Percentiles rank a stretch among this genome's conserved stretches.
Conservation (phyloP, 2,113 vertebrate species). For the Nothoprocta pentlandii region DNA sequence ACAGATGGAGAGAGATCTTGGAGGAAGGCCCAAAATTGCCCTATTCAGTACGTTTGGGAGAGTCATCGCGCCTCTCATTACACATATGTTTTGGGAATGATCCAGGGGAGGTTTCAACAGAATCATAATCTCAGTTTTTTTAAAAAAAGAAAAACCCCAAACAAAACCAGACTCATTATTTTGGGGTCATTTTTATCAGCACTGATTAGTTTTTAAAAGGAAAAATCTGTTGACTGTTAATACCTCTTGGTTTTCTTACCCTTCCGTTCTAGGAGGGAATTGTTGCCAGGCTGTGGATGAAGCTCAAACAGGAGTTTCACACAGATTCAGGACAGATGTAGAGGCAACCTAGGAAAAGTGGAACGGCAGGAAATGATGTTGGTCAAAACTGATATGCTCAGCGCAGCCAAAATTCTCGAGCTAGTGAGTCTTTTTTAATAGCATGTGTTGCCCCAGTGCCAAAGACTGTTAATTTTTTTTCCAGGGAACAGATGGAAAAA, state of each 20-base stretch:
- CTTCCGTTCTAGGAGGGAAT: neutral
- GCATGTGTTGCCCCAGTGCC: slow-evolving; percentile 23
- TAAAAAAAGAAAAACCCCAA: neutral
- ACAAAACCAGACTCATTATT: neutral
- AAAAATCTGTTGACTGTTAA: slow-evolving; percentile 7
- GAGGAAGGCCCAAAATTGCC: slow-evolving; percentile 53
- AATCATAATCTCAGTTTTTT: slow-evolving; percentile 18
- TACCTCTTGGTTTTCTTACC: slow-evolving; percentile 1
- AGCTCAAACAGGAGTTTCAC: neutral
- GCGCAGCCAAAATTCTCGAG: slow-evolving; percentile 14
- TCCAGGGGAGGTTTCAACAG: slow-evolving; percentile 33
- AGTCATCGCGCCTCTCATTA: slow-evolving; percentile 5
- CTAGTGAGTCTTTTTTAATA: slow-evolving; percentile 44
- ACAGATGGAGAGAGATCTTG: slow-evolving; percentile 60
- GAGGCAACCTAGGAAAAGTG: slow-evolving; percentile 20
- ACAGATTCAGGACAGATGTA: slow-evolving; percentile 28
- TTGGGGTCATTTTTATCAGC: slow-evolving; percentile 11
- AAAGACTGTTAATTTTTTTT: slow-evolving; percentile 32
- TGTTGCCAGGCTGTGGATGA: neutral
- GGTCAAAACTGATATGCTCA: slow-evolving; percentile 50
- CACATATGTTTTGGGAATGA: slow-evolving; percentile 23
- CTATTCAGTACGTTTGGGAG: slow-evolving; percentile 44
- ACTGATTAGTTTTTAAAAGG: neutral
- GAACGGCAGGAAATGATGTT: slow-evolving; percentile 33
- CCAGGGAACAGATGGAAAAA: neutral